phyloP scores from a whole-genome alignment of 2,888 invertebrate genomes.

The Myopa testacea region DNA sequence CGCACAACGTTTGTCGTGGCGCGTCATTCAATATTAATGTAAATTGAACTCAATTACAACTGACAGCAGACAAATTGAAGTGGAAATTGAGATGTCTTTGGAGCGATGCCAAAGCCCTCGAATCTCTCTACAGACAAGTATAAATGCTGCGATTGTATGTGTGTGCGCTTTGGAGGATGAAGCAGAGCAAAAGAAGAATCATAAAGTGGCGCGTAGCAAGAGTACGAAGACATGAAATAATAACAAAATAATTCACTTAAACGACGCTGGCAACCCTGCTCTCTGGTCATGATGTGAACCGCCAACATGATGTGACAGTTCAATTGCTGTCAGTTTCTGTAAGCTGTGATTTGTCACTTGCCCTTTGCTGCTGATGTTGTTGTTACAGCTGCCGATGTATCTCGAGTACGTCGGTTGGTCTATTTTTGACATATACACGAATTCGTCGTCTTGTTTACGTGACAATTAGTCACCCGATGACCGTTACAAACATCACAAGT shows the following conservation, averaged over 20 bases:
- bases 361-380: slow-evolving; percentile 53
- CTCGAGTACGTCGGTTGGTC: neutral
- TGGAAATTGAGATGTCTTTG: slow-evolving; percentile 66
- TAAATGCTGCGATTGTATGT: neutral
- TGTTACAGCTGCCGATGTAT: neutral
- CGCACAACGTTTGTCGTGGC: slow-evolving; percentile 5
- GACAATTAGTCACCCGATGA: slow-evolving; percentile 49
- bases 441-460: slow-evolving; percentile 32
- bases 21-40: slow-evolving; percentile 54
- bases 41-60: slow-evolving; percentile 66
- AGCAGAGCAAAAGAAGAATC: neutral
- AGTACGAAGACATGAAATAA: slow-evolving; percentile 38
- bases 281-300: neutral
- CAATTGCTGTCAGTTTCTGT: slow-evolving; percentile 58
- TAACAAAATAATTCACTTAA: slow-evolving; percentile 58
- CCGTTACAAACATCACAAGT: slow-evolving; percentile 34
- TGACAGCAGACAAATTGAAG: slow-evolving; percentile 68
- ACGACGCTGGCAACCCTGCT: slow-evolving; percentile 39
- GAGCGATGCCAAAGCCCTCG: slow-evolving; percentile 26
- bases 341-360: slow-evolving; percentile 65
- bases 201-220: neutral
- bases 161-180: neutral
- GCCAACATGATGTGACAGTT: slow-evolving; percentile 45
- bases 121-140: neutral
- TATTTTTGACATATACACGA: slow-evolving; percentile 39